Evolutionary conservation across 2,797 vertebrate genomes (phyloP).

Genomic region (Hapalemur alaotrensis): DNA sequence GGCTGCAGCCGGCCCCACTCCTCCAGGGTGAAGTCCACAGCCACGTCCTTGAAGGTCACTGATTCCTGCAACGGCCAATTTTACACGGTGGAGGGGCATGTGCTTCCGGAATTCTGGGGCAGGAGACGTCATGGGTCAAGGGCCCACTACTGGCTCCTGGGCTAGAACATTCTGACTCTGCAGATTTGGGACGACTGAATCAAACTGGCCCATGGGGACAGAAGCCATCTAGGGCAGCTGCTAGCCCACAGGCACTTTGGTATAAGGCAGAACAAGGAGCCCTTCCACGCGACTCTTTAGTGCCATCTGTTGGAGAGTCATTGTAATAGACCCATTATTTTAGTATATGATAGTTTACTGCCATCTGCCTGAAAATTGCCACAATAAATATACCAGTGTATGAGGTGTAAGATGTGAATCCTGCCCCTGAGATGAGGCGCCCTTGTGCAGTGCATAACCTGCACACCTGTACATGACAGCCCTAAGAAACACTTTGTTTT

Average conservation of each 20-base stretch:
- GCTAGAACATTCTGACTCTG: not conserved
- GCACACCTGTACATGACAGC: not conserved
- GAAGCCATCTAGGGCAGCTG: not conserved
- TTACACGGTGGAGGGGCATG: not conserved
- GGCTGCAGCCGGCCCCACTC: constrained; percentile 30
- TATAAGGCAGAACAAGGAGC: accelerated
- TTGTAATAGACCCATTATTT: not conserved
- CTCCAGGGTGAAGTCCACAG: constrained; percentile 36
- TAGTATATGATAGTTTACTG: not conserved
- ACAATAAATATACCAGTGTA: not conserved
- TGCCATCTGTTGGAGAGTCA: not conserved
- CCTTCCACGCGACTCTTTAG: not conserved
- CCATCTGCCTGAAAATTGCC: not conserved
- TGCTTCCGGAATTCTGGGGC: not conserved
- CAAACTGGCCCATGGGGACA: not conserved
- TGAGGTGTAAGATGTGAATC: not conserved
- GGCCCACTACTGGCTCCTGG: not conserved
- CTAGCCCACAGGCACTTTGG: not conserved
- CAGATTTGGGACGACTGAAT: not conserved
- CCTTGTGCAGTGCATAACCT: not conserved
- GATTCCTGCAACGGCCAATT: not conserved
- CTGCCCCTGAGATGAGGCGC: not conserved
- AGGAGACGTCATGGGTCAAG: not conserved
- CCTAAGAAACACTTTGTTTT: not conserved
- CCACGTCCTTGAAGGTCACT: constrained; percentile 35